Base-by-base conservation (phyloP, 2,113 vertebrate species). In the Sphyrna mokarran region DNA sequence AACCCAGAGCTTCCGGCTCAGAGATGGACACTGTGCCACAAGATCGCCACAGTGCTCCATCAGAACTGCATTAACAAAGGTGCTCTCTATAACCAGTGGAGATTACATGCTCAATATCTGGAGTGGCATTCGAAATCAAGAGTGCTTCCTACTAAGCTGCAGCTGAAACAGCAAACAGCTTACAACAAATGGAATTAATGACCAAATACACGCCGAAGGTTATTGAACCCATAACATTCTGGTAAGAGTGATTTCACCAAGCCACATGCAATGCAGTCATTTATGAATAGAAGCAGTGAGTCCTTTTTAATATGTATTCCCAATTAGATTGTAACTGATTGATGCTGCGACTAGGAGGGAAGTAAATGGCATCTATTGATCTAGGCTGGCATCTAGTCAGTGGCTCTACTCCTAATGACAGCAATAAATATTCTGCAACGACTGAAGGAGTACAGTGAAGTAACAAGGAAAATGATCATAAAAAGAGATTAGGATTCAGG, bases 341-440 rank as follows among this genome's bases (percentile, higher is more conserved):
- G 87, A 90, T 16, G 87, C 54, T 61, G 26, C n/a, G 87, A 18
- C 29, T 90, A 54, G 87, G 48, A 61, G 48, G 10, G 13, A 33
- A 61, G 87, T 87, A 61, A 61, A 61, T 58, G 26, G 87, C 87
- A 61, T 61, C 48, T 90, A 90, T 90, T 90, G 87, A 58, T 90
- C 26, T 54, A 63, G 87, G 22, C 23, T 33, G 87, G 58, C 87
- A 90, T 58, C 87, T 61, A 58, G 54, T 90, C 87, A n/a, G 13
- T 90, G 54, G 11, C 43, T 90, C 26, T 90, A 10, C 86, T 29
- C 14, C 54, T 90, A 90, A 90, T 63, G 87, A 58, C 87, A 16
- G 87, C 13, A 29, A 90, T 90, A 61, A 90, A 90, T 90, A 90
- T 90, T 58, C 33, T 61, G 43, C 43, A 87, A 54, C 8, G 23